Conservation (phyloP, 2,113 vertebrate genomes). For the Girardinichthys multiradiatus region DNA sequence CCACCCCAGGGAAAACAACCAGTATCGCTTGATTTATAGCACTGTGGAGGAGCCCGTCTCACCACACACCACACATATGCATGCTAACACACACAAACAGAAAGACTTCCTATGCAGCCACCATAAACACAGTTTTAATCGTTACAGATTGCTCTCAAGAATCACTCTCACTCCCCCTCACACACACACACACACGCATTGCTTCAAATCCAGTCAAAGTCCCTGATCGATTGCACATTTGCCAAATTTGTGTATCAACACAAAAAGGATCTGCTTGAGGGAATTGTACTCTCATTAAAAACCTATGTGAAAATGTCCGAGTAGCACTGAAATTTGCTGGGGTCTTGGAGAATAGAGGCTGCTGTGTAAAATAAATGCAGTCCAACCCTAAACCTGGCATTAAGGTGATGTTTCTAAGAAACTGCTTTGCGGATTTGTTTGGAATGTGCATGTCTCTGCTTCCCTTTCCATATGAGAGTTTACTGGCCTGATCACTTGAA, state of each 20-base stretch:
- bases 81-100: slow-evolving; percentile 15
- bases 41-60: slow-evolving; percentile 52
- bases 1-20: slow-evolving; percentile 43
- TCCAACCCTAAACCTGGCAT: background rate
- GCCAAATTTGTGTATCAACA: slow-evolving; percentile 29
- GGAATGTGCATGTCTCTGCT: background rate
- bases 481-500: too few species aligned
- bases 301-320: slow-evolving; percentile 32
- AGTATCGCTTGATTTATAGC: slow-evolving; percentile 61
- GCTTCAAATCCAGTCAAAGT: slow-evolving; percentile 65
- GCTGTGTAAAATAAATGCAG: slow-evolving; percentile 9
- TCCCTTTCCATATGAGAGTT: too few species aligned
- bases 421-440: background rate
- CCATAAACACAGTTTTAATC: slow-evolving; percentile 61
- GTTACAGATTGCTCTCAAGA: slow-evolving; percentile 54
- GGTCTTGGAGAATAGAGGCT: background rate
- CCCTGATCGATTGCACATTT: slow-evolving; percentile 58
- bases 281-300: slow-evolving; percentile 45
- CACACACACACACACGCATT: slow-evolving; percentile 3
- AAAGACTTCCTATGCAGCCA: slow-evolving; percentile 16
- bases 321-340: background rate
- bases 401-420: background rate
- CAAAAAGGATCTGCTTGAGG: slow-evolving; percentile 35
- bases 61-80: slow-evolving; percentile 26
- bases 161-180: slow-evolving; percentile 58